phyloP scores from a whole-genome alignment of 2,888 invertebrate genomes.

The Eudasyphora cyanicolor region DNA sequence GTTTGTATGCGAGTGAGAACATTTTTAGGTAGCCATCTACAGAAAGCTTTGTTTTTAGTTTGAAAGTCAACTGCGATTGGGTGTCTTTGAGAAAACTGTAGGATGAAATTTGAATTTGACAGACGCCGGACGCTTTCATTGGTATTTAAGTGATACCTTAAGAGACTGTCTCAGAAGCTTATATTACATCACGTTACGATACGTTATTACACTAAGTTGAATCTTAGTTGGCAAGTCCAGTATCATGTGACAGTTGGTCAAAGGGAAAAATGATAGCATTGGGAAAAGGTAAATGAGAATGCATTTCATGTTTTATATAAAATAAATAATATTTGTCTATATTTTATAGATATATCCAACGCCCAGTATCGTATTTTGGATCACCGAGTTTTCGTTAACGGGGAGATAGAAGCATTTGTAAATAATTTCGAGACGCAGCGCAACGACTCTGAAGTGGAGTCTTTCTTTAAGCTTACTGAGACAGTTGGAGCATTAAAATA shows the following conservation, averaged over 20 bases:
- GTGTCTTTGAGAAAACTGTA: no score
- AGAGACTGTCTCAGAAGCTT: no score
- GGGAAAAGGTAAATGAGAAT: slow-evolving; percentile 64
- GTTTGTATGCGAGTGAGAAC: no score
- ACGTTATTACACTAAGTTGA: no score
- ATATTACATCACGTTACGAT: no score
- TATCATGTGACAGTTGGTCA: slow-evolving; percentile 63
- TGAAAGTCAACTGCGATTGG: no score
- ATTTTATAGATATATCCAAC: slow-evolving; percentile 87
- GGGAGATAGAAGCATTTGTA: slow-evolving; percentile 91
- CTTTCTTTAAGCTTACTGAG: slow-evolving; percentile 88
- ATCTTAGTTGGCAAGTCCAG: neutral
- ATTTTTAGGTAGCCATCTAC: no score
- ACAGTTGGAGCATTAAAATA: slow-evolving; percentile 89
- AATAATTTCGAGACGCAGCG: slow-evolving; percentile 92
- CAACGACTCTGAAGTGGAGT: slow-evolving; percentile 89
- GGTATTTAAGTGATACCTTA: no score
- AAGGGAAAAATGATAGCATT: slow-evolving; percentile 63
- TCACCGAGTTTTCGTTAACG: slow-evolving; percentile 91
- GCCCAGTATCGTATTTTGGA: slow-evolving; percentile 93
- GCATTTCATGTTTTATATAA: slow-evolving; percentile 17
- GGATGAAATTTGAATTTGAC: no score
- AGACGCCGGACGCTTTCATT: no score
- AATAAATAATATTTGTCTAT: neutral
- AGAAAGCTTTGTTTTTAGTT: no score